Conservation (phyloP, 2,113 vertebrate species). For the Thunnus maccoyii region DNA sequence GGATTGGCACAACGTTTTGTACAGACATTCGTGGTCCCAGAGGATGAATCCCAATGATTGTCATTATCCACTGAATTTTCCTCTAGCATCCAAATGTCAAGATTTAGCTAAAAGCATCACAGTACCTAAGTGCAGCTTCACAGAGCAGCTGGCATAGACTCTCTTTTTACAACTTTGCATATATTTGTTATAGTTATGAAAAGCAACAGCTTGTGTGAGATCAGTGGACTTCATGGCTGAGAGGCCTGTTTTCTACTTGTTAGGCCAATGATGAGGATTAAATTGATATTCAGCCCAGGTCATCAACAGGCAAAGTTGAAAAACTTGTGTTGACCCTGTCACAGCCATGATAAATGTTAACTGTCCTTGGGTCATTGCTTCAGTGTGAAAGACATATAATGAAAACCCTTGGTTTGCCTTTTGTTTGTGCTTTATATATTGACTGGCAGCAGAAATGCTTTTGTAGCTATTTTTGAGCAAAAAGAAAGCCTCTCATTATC, state of each 20-base stretch:
- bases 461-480: conserved; percentile 65
- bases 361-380: conserved; percentile 43
- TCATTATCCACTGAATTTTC: too few relatives aligned
- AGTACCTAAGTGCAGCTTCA: too few relatives aligned
- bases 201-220: not conserved
- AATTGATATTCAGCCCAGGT: not conserved
- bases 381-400: conserved; percentile 32
- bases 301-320: not conserved
- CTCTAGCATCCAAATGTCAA: too few relatives aligned
- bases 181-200: not conserved
- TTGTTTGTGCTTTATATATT: conserved; percentile 59
- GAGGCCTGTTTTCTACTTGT: not conserved
- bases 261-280: not conserved
- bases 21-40: too few relatives aligned
- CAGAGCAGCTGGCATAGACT: too few relatives aligned
- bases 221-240: not conserved
- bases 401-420: conserved; percentile 39
- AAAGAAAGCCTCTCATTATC: conserved; percentile 72
- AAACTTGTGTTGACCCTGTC: conserved; percentile 22
- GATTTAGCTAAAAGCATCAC: too few relatives aligned
- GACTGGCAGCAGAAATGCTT: conserved; percentile 42
- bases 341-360: conserved; percentile 7
- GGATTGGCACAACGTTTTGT: too few relatives aligned
- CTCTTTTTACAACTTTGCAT: too few relatives aligned
- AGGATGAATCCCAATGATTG: too few relatives aligned